phyloP scores from a whole-genome alignment of 2,797 vertebrate species.

The Intellagama lesueurii region DNA sequence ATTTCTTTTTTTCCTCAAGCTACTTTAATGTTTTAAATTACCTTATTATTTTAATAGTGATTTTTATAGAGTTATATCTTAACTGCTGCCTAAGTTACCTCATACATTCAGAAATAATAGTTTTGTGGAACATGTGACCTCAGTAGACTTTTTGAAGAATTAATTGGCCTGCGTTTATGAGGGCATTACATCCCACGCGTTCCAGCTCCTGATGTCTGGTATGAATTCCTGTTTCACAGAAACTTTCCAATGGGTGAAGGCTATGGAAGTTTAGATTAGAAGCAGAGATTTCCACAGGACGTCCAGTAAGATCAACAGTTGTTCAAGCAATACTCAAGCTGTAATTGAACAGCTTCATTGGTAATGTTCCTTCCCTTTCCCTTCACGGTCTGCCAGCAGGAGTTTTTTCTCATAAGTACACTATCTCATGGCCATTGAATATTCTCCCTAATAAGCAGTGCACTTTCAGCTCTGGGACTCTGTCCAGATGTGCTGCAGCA shows the following conservation, averaged over 20 bases:
- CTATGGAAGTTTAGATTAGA: neutral
- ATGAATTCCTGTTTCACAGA: neutral
- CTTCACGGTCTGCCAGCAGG: too few species aligned
- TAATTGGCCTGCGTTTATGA: neutral
- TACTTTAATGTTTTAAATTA: slow-evolving; percentile 24
- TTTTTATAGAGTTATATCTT: slow-evolving; percentile 14
- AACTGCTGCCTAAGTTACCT: neutral
- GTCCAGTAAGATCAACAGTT: neutral
- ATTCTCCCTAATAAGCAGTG: too few species aligned
- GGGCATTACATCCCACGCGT: neutral
- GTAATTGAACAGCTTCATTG: too few species aligned
- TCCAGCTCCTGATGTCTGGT: neutral
- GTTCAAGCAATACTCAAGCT: too few species aligned
- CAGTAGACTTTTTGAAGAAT: neutral
- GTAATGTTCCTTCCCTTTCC: too few species aligned
- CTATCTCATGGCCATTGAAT: too few species aligned
- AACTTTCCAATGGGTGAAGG: neutral
- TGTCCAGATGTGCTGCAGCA: too few species aligned
- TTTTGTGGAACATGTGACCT: neutral
- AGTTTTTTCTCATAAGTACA: too few species aligned
- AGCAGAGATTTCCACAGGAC: neutral
- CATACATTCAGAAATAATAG: neutral
- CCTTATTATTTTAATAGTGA: slow-evolving; percentile 21
- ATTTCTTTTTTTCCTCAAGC: slow-evolving; percentile 25
- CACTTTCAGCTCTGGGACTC: too few species aligned